Percentiles rank a stretch among this genome's conserved stretches.
These are phyloP conservation scores for Cygnus buccinator DNA, from an alignment of 2,113 vertebrate species.

Conservation along the genomic window DNA sequence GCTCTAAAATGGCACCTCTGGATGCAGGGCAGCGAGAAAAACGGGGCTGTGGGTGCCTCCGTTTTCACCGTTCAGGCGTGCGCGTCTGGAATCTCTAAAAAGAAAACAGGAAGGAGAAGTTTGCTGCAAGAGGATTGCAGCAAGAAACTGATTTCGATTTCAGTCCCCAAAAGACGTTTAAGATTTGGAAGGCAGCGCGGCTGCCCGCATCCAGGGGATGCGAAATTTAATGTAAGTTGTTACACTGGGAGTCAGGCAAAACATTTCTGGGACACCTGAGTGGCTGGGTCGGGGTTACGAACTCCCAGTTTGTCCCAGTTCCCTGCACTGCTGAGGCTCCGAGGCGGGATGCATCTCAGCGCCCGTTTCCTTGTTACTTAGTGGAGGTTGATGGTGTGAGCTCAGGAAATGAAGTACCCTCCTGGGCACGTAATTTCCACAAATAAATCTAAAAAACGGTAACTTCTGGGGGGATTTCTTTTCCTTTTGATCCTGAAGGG, in stretches of 20 bases:
- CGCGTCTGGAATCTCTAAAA: background rate
- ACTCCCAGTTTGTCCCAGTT: background rate
- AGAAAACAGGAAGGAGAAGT: constrained; percentile 53
- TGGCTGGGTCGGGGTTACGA: background rate
- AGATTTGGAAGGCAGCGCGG: background rate
- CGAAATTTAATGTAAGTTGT: background rate
- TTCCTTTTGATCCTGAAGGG: constrained; percentile 60
- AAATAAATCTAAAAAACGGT: rapidly evolving
- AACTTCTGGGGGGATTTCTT: rapidly evolving
- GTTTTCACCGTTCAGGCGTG: rapidly evolving
- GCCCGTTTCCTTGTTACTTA: background rate
- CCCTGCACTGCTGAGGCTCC: background rate
- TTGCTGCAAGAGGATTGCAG: background rate
- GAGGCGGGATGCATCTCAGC: background rate
- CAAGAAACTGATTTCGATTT: background rate
- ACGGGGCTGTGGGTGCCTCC: background rate
- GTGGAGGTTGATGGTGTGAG: rapidly evolving
- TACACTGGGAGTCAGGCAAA: rapidly evolving
- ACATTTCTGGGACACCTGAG: background rate
- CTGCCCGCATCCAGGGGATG: rapidly evolving
- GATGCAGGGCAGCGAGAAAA: background rate
- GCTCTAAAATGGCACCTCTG: background rate
- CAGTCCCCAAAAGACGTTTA: background rate
- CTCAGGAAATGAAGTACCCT: rapidly evolving
- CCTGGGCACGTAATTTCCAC: rapidly evolving